Percentiles rank a stretch among this genome's conserved stretches.
phyloP scores from a whole-genome alignment of 2,113 vertebrate species.

The Stegostoma tigrinum region DNA sequence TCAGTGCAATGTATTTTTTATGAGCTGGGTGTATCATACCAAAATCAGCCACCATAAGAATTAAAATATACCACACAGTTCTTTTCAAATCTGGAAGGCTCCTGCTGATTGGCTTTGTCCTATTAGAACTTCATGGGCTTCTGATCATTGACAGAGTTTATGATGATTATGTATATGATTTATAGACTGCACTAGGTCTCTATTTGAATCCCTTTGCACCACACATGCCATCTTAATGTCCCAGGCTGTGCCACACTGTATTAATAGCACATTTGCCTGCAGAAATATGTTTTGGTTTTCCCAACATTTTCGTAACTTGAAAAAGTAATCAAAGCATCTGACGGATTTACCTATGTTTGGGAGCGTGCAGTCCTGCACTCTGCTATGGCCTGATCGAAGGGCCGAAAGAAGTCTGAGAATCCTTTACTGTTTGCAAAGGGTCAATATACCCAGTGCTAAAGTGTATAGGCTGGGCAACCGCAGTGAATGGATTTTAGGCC shows the following conservation, averaged over 20 bases:
- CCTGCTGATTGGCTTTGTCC: neutral
- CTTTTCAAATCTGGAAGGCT: neutral
- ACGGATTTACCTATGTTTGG: neutral
- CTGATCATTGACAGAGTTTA: neutral
- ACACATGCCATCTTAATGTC: neutral
- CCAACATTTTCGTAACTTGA: neutral
- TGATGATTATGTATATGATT: neutral
- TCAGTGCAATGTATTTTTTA: conserved; percentile 5
- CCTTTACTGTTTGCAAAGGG: neutral
- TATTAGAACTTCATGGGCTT: neutral
- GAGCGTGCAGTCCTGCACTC: neutral
- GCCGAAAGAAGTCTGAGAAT: neutral
- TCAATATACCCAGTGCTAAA: neutral
- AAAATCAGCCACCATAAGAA: neutral
- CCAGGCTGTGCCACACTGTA: neutral
- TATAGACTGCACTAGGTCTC: neutral
- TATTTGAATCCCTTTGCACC: neutral
- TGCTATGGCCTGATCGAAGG: neutral
- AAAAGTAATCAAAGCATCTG: neutral
- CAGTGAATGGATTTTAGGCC: neutral
- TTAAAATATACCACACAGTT: neutral
- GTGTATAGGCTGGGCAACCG: neutral
- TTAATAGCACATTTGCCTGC: neutral
- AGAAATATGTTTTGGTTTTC: neutral
- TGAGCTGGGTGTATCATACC: neutral